Conservation (phyloP, 2,888 invertebrate genomes). For the Pasiphila rectangulata region DNA sequence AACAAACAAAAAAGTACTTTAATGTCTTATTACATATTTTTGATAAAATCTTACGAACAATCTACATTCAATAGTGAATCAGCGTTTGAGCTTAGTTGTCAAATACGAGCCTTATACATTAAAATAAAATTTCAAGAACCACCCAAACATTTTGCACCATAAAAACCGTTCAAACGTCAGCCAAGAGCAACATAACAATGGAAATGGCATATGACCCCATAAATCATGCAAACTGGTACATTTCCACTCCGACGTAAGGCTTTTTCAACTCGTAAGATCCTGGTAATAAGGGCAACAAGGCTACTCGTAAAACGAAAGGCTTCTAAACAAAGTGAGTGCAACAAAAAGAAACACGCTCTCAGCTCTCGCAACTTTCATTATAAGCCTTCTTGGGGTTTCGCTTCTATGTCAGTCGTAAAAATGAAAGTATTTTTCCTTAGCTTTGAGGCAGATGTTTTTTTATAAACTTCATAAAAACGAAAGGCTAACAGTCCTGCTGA, state of each 20-base stretch:
- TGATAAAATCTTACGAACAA: too few relatives aligned
- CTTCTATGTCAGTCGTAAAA: neutral
- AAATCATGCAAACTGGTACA: constrained; percentile 2
- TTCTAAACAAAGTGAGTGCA: constrained; percentile 5
- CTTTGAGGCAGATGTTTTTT: neutral
- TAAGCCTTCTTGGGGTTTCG: neutral
- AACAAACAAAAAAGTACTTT: too few relatives aligned
- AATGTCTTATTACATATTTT: too few relatives aligned
- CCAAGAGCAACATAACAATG: neutral
- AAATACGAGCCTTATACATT: too few relatives aligned
- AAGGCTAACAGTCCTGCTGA: too few relatives aligned
- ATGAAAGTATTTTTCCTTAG: neutral
- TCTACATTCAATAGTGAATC: too few relatives aligned
- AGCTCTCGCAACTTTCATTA: neutral
- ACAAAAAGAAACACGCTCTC: constrained; percentile 4
- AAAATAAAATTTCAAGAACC: too few relatives aligned
- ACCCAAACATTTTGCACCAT: neutral
- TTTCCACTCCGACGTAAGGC: neutral
- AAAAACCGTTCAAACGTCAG: neutral
- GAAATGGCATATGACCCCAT: neutral
- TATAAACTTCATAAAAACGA: neutral
- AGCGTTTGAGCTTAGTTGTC: too few relatives aligned
- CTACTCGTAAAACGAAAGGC: constrained; percentile 7
- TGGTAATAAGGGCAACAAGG: neutral
- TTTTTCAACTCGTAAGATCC: neutral